Evolutionary conservation across 2,113 vertebrate species (phyloP).

Genomic region (Pao palembangensis): DNA sequence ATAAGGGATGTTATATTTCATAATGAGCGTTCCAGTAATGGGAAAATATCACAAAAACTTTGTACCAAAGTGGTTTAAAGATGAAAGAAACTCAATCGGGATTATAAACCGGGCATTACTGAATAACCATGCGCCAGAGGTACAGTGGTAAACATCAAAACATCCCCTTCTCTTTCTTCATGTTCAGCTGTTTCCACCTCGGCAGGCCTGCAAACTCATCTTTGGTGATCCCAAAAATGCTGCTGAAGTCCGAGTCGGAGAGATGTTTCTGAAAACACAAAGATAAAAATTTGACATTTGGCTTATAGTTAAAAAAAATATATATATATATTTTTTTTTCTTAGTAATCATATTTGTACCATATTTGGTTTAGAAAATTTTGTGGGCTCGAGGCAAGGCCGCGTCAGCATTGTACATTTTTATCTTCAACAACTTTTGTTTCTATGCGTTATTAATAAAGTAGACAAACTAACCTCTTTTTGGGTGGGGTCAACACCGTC

Average conservation of each 20-base stretch:
- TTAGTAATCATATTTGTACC: too few relatives aligned
- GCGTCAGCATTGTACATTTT: background rate
- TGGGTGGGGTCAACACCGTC: conserved; percentile 76
- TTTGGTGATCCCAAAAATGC: conserved; percentile 77
- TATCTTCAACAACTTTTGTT: background rate
- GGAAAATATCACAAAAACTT: background rate
- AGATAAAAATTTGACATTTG: background rate
- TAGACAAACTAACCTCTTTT: conserved; percentile 76
- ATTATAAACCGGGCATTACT: background rate
- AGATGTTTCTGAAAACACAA: conserved; percentile 75
- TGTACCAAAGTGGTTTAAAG: background rate
- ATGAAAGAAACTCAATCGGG: background rate
- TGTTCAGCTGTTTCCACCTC: conserved; percentile 79
- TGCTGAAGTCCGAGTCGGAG: conserved; percentile 78
- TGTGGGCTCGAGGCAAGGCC: too few relatives aligned
- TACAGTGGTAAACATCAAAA: conserved; percentile 68
- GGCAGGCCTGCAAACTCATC: conserved; percentile 76
- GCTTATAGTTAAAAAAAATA: background rate
- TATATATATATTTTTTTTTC: background rate
- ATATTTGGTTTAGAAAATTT: background rate
- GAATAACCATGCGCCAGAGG: background rate
- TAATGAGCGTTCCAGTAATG: conserved; percentile 1
- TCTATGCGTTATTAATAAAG: background rate
- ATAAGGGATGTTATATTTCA: background rate
- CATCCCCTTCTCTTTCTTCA: conserved; percentile 83